A percentile compares a stretch with the other conserved stretches of the same genome.
phyloP scores from a whole-genome alignment of 2,797 vertebrate species.

The Pipistrellus pygmaeus region DNA sequence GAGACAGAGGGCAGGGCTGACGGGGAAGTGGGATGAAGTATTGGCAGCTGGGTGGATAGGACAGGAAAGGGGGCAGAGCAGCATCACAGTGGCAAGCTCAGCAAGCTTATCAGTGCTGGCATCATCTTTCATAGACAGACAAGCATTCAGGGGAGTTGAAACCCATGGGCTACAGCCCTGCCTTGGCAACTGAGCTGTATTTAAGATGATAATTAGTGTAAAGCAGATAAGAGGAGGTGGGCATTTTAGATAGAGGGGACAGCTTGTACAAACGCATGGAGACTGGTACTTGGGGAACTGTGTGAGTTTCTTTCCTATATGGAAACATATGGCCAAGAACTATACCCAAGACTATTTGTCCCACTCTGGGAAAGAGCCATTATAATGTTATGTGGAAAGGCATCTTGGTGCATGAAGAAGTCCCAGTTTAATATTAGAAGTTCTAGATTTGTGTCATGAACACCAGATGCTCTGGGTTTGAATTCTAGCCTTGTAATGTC shows the following conservation, averaged over 20 bases:
- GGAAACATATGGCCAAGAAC: not conserved
- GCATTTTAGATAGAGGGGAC: not conserved
- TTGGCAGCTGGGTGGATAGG: not conserved
- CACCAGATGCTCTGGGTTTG: not conserved
- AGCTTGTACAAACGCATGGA: not conserved
- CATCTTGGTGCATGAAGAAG: not conserved
- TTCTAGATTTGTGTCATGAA: not conserved
- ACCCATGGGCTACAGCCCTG: not conserved
- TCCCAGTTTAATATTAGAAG: not conserved
- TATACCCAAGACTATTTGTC: not conserved
- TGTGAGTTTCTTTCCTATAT: not conserved
- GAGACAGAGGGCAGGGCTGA: slow-evolving; percentile 57
- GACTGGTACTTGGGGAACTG: not conserved
- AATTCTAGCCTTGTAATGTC: not conserved
- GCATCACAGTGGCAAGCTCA: not conserved
- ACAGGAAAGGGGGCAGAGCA: not conserved
- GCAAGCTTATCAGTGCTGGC: not conserved
- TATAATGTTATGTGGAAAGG: not conserved
- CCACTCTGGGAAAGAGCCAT: not conserved
- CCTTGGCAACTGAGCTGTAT: not conserved
- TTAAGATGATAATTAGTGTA: not conserved
- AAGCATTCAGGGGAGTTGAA: not conserved
- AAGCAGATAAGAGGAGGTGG: not conserved
- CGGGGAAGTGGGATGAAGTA: not conserved
- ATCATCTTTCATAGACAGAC: not conserved